phyloP scores from a whole-genome alignment of 1,140 invertebrate genomes.

The Yoshiicerus persimilis region DNA sequence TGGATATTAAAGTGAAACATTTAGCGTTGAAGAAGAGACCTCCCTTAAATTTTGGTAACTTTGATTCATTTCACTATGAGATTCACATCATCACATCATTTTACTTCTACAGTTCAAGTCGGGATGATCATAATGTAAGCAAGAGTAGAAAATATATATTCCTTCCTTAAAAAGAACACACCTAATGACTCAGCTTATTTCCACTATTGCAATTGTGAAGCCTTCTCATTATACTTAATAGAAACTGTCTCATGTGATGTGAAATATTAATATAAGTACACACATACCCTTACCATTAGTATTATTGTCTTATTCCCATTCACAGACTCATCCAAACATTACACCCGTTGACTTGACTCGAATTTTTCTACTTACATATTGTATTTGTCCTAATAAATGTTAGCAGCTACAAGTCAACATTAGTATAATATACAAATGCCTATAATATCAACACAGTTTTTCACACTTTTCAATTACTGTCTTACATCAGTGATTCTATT shows the following conservation, averaged over 20 bases:
- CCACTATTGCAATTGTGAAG: background rate
- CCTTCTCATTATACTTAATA: background rate
- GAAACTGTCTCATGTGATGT: background rate
- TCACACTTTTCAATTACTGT: slow-evolving; percentile 39
- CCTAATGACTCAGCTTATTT: slow-evolving; percentile 33
- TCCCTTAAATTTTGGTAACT: background rate
- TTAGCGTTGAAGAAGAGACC: background rate
- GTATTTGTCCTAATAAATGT: background rate
- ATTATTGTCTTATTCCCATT: background rate
- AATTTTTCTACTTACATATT: background rate
- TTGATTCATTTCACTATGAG: background rate
- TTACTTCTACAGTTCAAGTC: background rate
- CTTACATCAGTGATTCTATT: background rate
- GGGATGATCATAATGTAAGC: background rate
- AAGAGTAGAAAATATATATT: background rate
- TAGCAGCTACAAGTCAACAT: background rate
- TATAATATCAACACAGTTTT: slow-evolving; percentile 12
- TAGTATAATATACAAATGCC: background rate
- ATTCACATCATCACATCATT: background rate
- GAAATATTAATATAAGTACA: background rate
- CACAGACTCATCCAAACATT: background rate
- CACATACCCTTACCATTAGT: background rate
- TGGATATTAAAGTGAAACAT: background rate
- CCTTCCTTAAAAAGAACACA: slow-evolving; percentile 24
- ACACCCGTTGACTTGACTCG: background rate